Evolutionary conservation across 2,113 vertebrate species (phyloP).

Genomic region (Gymnogyps californianus): DNA sequence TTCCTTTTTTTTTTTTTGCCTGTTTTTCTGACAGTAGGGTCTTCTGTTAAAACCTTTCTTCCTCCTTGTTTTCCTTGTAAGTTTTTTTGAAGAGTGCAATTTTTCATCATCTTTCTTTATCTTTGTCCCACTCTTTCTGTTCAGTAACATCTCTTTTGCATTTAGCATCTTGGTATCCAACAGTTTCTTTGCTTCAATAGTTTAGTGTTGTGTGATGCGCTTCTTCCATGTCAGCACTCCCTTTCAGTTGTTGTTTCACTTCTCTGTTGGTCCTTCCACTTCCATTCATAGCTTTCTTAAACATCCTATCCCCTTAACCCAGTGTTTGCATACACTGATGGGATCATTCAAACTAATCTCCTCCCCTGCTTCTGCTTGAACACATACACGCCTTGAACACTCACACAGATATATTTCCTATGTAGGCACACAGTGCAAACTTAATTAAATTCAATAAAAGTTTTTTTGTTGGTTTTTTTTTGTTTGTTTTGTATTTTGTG

Average conservation of each 20-base stretch:
- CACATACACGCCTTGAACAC: neutral
- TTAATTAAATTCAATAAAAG: neutral
- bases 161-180: neutral
- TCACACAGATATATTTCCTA: neutral
- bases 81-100: neutral
- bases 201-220: neutral
- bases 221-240: neutral
- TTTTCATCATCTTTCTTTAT: neutral
- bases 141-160: neutral
- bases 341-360: neutral
- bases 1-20: neutral
- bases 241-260: neutral
- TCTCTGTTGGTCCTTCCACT: neutral
- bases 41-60: neutral
- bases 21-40: neutral
- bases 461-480: neutral
- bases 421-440: neutral
- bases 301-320: neutral
- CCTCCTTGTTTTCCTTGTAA: neutral
- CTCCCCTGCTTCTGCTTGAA: neutral
- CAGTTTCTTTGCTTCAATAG: neutral
- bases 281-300: neutral
- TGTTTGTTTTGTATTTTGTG: no score
- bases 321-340: neutral
- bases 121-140: neutral